Conservation (phyloP, 2,888 invertebrate genomes). For the Pachydiplax longipennis region DNA sequence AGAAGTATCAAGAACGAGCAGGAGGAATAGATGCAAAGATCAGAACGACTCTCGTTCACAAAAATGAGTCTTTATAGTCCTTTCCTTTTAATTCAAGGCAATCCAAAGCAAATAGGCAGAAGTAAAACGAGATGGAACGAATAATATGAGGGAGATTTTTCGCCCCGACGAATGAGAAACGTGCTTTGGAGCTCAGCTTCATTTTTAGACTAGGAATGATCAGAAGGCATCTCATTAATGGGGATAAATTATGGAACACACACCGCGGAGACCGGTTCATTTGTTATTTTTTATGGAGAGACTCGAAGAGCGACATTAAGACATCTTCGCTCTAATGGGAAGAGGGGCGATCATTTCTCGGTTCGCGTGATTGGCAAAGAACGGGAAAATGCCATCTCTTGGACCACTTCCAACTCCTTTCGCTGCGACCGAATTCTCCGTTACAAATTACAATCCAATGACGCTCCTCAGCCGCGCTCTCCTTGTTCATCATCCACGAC, state of each 20-base stretch:
- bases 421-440: background rate
- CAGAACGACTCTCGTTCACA: too few species aligned
- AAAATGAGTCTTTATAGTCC: too few species aligned
- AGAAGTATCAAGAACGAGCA: too few species aligned
- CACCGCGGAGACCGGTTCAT: background rate
- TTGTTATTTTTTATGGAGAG: background rate
- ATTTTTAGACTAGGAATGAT: background rate
- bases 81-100: background rate
- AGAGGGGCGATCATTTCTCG: background rate
- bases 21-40: too few species aligned
- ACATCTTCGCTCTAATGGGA: background rate
- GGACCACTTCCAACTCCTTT: background rate
- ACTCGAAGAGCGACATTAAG: background rate
- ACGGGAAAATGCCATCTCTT: background rate
- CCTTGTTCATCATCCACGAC: background rate
- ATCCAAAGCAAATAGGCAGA: background rate
- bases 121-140: background rate
- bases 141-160: background rate
- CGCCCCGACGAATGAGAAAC: background rate
- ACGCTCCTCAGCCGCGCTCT: background rate
- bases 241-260: constrained; percentile 38
- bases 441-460: background rate
- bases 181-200: background rate
- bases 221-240: constrained; percentile 12
- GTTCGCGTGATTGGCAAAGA: background rate